Conservation (phyloP, 2,797 vertebrate genomes). For the Oreonectes daqikongensis region DNA sequence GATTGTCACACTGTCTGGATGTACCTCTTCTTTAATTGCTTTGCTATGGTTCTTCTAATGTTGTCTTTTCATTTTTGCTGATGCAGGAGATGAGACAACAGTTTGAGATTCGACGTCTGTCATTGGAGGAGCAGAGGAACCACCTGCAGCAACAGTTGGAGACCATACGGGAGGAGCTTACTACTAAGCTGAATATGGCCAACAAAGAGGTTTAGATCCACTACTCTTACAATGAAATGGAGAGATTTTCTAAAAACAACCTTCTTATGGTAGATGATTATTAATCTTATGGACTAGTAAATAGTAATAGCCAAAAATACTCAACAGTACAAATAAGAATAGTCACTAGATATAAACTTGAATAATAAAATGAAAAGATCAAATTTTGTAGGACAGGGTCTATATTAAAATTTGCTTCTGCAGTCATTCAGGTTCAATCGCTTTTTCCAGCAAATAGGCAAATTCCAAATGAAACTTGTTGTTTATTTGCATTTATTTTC, state of each 20-base stretch:
- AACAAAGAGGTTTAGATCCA: slow-evolving; percentile 86
- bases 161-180: slow-evolving; percentile 88
- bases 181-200: slow-evolving; percentile 88
- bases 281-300: no score
- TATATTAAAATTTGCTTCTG: slow-evolving; percentile 1
- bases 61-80: slow-evolving; percentile 11
- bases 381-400: not conserved
- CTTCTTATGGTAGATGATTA: no score
- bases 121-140: slow-evolving; percentile 89
- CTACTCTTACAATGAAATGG: no score
- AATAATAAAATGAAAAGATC: not conserved
- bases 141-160: slow-evolving; percentile 90
- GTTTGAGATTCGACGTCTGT: slow-evolving; percentile 89
- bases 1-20: slow-evolving; percentile 41
- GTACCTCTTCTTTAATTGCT: slow-evolving; percentile 27
- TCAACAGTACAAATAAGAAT: not conserved
- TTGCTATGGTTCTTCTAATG: slow-evolving; percentile 6
- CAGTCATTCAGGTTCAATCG: not conserved
- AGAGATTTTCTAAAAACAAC: no score
- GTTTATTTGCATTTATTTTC: no score
- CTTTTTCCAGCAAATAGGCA: slow-evolving; percentile 21
- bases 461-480: no score
- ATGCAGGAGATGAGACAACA: slow-evolving; percentile 92
- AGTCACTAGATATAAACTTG: not conserved
- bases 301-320: no score